Evolutionary conservation across 1,140 invertebrate genomes (phyloP).

Genomic region (Artemia franciscana): DNA sequence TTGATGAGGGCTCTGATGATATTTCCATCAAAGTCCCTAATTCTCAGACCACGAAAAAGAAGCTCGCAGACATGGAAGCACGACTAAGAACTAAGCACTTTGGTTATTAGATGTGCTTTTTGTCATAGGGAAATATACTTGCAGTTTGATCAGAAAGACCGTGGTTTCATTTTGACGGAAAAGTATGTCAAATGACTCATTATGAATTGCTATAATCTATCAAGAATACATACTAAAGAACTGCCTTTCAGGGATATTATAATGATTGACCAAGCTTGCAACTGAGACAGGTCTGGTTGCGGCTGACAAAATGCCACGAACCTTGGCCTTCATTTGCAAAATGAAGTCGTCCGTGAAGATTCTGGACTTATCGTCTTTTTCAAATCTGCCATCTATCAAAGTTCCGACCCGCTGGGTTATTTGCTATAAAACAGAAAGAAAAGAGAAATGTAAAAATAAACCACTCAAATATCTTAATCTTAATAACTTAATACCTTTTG

Average conservation of each 20-base stretch:
- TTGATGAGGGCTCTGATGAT: too few relatives aligned
- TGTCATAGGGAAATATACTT: too few relatives aligned
- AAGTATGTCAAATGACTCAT: conserved; percentile 6
- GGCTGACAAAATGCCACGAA: conserved; percentile 64
- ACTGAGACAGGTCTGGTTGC: conserved; percentile 61
- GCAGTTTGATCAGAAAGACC: too few relatives aligned
- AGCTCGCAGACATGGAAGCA: too few relatives aligned
- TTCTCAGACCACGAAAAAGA: too few relatives aligned
- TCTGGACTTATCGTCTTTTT: conserved; percentile 37
- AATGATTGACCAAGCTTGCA: conserved; percentile 49
- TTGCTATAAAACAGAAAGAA: too few relatives aligned
- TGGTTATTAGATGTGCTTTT: too few relatives aligned
- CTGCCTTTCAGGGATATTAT: conserved; percentile 54
- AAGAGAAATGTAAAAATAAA: too few relatives aligned
- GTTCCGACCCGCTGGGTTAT: conserved; percentile 15
- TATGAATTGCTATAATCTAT: neutral
- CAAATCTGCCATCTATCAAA: conserved; percentile 25
- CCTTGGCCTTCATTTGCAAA: conserved; percentile 51
- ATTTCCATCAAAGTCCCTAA: too few relatives aligned
- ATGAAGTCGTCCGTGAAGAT: conserved; percentile 80
- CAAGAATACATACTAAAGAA: conserved; percentile 39
- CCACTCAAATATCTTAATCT: too few relatives aligned
- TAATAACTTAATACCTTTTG: too few relatives aligned
- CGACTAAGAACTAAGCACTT: too few relatives aligned
- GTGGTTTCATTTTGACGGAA: neutral